These are phyloP conservation scores for Pogonomyrmex barbatus DNA, from an alignment of 1,140 invertebrate genomes.

Conservation along the genomic window DNA sequence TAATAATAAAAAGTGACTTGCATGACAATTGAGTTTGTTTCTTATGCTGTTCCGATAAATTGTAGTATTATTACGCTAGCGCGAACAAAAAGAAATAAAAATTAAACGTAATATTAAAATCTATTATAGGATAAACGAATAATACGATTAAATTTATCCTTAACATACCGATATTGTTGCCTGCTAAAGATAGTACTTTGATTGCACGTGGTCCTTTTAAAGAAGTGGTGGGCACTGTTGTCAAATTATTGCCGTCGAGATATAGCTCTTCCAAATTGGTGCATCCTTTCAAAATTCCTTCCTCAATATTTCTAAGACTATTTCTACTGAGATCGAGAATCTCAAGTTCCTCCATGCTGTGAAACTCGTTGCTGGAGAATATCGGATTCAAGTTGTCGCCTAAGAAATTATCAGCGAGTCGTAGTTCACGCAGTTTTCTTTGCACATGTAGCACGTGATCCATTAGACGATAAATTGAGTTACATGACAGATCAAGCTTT, in stretches of 20 bases:
- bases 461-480: constrained; percentile 92
- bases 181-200: constrained; percentile 90
- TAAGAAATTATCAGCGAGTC: constrained; percentile 92
- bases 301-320: constrained; percentile 92
- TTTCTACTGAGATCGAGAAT: constrained; percentile 93
- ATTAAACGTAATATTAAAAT: neutral
- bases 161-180: constrained; percentile 92
- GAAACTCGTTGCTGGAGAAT: constrained; percentile 94
- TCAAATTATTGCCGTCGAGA: constrained; percentile 92
- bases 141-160: neutral
- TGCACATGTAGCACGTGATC: constrained; percentile 91
- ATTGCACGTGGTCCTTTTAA: constrained; percentile 92
- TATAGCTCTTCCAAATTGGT: constrained; percentile 92
- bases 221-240: constrained; percentile 90
- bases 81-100: neutral
- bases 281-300: constrained; percentile 94
- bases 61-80: no score
- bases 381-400: constrained; percentile 96
- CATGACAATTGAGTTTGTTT: no score
- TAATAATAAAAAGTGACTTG: no score
- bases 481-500: constrained; percentile 93
- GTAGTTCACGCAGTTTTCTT: constrained; percentile 89
- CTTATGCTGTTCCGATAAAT: no score
- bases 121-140: no score
- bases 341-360: constrained; percentile 90